phyloP scores from a whole-genome alignment of 1,140 invertebrate species.

The Neodiprion lecontei region DNA sequence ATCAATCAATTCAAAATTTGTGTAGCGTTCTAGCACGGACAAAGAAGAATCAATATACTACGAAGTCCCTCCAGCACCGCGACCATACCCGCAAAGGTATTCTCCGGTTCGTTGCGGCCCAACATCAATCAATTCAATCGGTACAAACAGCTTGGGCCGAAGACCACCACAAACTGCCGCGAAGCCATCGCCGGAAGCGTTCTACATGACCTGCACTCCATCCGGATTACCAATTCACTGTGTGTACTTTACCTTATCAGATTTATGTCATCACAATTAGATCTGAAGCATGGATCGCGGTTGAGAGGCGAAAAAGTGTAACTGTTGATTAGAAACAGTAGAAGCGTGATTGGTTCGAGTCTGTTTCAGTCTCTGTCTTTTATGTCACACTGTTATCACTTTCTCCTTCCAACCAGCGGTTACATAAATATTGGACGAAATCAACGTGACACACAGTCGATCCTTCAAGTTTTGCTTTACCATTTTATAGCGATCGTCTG shows the following conservation, averaged over 20 bases:
- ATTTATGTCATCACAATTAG: too few relatives aligned
- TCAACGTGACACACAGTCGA: too few relatives aligned
- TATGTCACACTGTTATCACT: too few relatives aligned
- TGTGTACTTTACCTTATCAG: slow-evolving; percentile 35
- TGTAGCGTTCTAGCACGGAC: slow-evolving; percentile 37
- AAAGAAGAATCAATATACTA: slow-evolving; percentile 51
- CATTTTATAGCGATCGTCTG: too few relatives aligned
- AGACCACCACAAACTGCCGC: slow-evolving; percentile 32
- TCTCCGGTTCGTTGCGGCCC: slow-evolving; percentile 43
- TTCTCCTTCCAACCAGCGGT: too few relatives aligned
- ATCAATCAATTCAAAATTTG: not conserved
- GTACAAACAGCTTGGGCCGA: slow-evolving; percentile 42
- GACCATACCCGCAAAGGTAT: slow-evolving; percentile 50
- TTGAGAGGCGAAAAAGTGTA: too few relatives aligned
- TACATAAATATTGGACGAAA: too few relatives aligned
- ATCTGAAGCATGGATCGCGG: too few relatives aligned
- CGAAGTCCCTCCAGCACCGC: slow-evolving; percentile 59
- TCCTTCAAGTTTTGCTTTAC: too few relatives aligned
- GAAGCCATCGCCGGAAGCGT: slow-evolving; percentile 31
- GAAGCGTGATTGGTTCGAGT: too few relatives aligned
- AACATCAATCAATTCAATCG: slow-evolving; percentile 34
- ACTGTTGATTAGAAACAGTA: too few relatives aligned
- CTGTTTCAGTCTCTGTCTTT: too few relatives aligned
- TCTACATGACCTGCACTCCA: slow-evolving; percentile 64
- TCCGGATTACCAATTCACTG: slow-evolving; percentile 60